Base-by-base conservation (phyloP, 2,113 vertebrate genomes). In the Gasterosteus nipponicus region DNA sequence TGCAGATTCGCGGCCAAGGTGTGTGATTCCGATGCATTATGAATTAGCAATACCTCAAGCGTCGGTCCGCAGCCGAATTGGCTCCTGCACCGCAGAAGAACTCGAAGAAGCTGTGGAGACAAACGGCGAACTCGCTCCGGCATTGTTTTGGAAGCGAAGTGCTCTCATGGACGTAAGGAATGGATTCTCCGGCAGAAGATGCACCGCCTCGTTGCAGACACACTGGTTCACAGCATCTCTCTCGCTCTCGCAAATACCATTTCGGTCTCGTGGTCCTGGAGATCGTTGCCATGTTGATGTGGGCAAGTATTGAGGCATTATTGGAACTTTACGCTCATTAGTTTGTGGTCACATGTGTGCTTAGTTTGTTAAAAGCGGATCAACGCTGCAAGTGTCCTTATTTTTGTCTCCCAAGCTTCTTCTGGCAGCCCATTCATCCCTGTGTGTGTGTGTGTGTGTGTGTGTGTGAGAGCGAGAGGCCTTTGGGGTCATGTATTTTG, bases 401-500 rank as follows among this genome's bases (percentile, higher is more conserved):
- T 65, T 73, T 61, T 58, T n/a, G 19, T 5, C 29, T 38, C 35
- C 38, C 70, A 7, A 46, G 35, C 22, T 75, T 44, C 65, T 67
- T 78, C 75, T 73, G 59, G 77, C 81, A 78, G 79, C 29, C 61
- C 49, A 78, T 86, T 83, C 69, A 85, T 89, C 64, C 49, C 49
- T 58, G 5, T 49, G 10, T 64, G 54, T 29, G 33, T 18, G 38
- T 49, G 19, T 64, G 46, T 65, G 47, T 19, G 19, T 53, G 63
- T 59, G 63, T 47, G 62, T 47, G 51, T 42, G 54, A 41, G 78
- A 22, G 74, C 1, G 53, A 78, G 67, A 81, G 85, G 81, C 78
- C 89, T 77, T 74, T 67, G 68, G 68, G 78, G 84, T 86, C 63
- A 38, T 81, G 83, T 83, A 51, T 78, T 85, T 89, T 87, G 81